Evolutionary conservation across 2,113 vertebrate genomes (phyloP).

Genomic region (Albula goreensis): DNA sequence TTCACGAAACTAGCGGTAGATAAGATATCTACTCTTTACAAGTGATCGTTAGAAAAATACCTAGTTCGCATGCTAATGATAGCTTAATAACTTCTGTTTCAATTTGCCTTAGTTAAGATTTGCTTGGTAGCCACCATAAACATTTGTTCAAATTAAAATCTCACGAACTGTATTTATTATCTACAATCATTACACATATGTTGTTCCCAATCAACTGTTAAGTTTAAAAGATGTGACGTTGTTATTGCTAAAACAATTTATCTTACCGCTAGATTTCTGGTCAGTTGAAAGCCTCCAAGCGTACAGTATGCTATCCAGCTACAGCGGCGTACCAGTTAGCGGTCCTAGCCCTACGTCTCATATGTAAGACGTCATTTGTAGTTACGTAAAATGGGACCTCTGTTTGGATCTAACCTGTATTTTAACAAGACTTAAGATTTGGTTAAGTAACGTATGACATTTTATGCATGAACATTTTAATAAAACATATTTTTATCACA

Average conservation of each 20-base stretch:
- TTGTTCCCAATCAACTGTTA: background rate
- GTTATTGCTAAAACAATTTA: background rate
- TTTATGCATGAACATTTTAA: background rate
- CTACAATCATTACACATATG: background rate
- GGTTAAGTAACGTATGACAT: background rate
- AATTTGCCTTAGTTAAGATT: background rate
- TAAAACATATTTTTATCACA: background rate
- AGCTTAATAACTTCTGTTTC: background rate
- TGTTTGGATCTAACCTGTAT: background rate
- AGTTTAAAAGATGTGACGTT: background rate
- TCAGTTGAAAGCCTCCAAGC: slow-evolving; percentile 23
- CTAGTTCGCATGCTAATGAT: background rate
- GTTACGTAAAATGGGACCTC: background rate
- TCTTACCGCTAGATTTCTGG: slow-evolving; percentile 25
- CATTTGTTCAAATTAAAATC: background rate
- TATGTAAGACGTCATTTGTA: slow-evolving; percentile 26
- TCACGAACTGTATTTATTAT: background rate
- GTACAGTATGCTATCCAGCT: background rate
- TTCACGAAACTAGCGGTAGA: background rate
- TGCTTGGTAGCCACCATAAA: background rate
- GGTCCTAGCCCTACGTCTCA: slow-evolving; percentile 32
- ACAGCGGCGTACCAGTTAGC: background rate
- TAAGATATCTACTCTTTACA: background rate
- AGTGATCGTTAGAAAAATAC: background rate
- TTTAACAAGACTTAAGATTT: background rate